Conservation (phyloP, 1,140 invertebrate species). For the Dryas iulia region DNA sequence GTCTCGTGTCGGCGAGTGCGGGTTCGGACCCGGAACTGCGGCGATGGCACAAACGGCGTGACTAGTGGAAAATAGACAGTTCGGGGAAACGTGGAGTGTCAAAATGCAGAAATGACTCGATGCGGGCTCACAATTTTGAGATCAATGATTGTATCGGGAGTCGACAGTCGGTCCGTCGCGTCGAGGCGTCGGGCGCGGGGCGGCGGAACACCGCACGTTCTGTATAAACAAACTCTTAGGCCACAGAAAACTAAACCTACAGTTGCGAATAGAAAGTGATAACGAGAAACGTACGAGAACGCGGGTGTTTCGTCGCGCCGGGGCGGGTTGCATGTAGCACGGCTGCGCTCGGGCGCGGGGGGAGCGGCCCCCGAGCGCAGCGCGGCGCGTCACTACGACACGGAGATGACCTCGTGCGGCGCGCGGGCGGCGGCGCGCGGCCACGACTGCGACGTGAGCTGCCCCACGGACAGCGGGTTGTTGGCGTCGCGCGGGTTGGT, state of each 20-base stretch:
- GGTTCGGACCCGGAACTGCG: neutral
- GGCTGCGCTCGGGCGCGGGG: neutral
- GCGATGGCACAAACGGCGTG: conserved; percentile 47
- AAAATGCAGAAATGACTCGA: conserved; percentile 23
- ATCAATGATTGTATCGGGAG: conserved; percentile 52
- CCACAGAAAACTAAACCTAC: conserved; percentile 33
- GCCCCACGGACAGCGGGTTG: conserved; percentile 94
- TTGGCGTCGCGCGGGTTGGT: conserved; percentile 95
- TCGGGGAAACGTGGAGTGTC: conserved; percentile 24
- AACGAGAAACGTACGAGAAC: conserved; percentile 31
- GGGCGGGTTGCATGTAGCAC: neutral
- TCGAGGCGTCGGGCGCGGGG: conserved; percentile 33
- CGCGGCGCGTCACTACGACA: conserved; percentile 65
- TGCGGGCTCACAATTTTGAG: conserved; percentile 66
- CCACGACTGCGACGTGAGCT: conserved; percentile 85
- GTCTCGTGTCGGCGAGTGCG: neutral
- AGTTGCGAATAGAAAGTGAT: neutral
- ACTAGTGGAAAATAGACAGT: conserved; percentile 37
- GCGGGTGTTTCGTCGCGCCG: conserved; percentile 45
- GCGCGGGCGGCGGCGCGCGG: conserved; percentile 59
- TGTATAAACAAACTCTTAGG: conserved; percentile 49
- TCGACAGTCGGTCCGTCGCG: conserved; percentile 15
- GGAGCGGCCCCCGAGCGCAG: no score
- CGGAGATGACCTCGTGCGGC: conserved; percentile 72
- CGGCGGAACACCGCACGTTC: conserved; percentile 48